Base-by-base conservation (phyloP, 1,140 invertebrate species). In the Lethrus apterus region DNA sequence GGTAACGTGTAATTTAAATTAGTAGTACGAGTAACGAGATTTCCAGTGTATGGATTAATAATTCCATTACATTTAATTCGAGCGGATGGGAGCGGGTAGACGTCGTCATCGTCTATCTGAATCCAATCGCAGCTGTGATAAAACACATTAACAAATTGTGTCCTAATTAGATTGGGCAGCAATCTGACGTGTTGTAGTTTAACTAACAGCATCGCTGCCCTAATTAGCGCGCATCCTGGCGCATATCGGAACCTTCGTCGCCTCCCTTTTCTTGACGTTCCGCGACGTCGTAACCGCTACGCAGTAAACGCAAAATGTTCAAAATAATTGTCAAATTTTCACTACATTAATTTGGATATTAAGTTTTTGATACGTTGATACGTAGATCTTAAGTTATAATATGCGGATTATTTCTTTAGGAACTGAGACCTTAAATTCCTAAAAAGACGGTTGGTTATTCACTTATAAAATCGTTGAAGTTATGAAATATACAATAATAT, bases 61-160 rank as follows among this genome's bases (percentile, higher is more conserved):
- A 55, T 52, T 56, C 47, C 51, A 48, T 59, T 59, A 61, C 21
- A 26, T 61, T 61, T 58, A 61, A 61, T 59, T 59, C 38, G 20
- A 46, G 38, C 43, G 49, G 44, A 33, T 35, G 44, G 41, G 36
- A 43, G 49, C 44, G 49, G 48, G 41, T 36, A 48, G 51, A 32
- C 29, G 48, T 36, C 34, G 34, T 36, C 34, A 31, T 14, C 33
- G 48, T 54, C 50, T 55, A 58, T 58, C 49, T 42, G 54, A 59
- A 58, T 64, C 59, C 62, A 63, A 63, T 63, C 59, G 59, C 54
- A 62, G 56, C 56, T 52, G 50, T 54, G 59, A 63, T 63, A 60
- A 60, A 63, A 65, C 58, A 62, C 63, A 63, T 63, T 65, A 63
- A 63, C 60, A 65, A 65, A 65, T 65, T 65, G 60, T 63, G 46